A percentile compares a stretch with the other conserved stretches of the same genome.
Evolutionary conservation across 2,797 vertebrate species (phyloP).

Genomic region (Odontamblyopus rebecca): DNA sequence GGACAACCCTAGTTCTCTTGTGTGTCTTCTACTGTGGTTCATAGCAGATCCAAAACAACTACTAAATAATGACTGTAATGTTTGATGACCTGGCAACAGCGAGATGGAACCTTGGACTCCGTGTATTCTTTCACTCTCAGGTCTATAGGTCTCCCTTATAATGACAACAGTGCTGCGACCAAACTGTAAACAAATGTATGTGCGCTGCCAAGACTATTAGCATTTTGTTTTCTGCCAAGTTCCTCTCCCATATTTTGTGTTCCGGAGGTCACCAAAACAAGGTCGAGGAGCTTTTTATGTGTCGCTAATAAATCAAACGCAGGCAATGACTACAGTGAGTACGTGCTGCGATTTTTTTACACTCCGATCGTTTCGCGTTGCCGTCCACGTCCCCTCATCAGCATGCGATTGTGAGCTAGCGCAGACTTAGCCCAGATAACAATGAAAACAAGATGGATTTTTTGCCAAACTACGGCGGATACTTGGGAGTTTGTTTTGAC

Average conservation of each 20-base stretch:
- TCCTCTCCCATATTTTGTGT: conserved; percentile 18
- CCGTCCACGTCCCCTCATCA: conserved; percentile 12
- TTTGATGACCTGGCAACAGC: no score
- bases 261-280: conserved; percentile 40
- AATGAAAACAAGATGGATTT: not conserved
- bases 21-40: no score
- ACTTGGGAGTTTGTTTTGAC: conserved; percentile 21
- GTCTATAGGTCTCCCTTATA: not conserved
- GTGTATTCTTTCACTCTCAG: not conserved
- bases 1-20: no score
- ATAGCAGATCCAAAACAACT: no score
- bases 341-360: conserved; percentile 14
- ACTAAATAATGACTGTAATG: no score
- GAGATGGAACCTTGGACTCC: not conserved
- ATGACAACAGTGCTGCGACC: not conserved
- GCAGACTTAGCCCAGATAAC: conserved; percentile 8
- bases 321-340: conserved; percentile 13
- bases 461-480: conserved; percentile 4
- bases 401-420: conserved; percentile 3
- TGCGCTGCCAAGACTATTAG: conserved; percentile 11
- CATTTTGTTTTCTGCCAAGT: conserved; percentile 31
- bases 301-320: conserved; percentile 38
- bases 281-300: conserved; percentile 43
- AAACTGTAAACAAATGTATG: not conserved
- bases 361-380: conserved; percentile 31